phyloP scores from a whole-genome alignment of 2,113 vertebrate species.

The Menidia beryllina region DNA sequence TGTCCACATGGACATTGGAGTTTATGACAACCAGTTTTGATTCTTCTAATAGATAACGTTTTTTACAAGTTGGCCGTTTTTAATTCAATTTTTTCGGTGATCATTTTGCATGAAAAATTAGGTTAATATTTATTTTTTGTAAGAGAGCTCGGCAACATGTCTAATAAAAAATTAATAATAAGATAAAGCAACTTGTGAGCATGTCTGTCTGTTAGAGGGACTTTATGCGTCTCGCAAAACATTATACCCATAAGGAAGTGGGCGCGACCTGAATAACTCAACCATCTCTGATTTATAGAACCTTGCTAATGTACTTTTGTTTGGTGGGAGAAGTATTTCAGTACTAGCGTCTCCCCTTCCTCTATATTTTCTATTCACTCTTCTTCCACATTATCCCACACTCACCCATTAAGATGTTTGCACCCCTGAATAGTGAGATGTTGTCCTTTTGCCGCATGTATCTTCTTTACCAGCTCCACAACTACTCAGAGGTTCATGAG shows the following conservation, averaged over 20 bases:
- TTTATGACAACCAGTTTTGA: neutral
- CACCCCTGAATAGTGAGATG: neutral
- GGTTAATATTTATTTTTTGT: too few relatives aligned
- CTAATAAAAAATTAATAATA: neutral
- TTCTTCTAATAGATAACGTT: neutral
- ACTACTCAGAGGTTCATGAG: too few relatives aligned
- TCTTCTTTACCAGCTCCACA: neutral
- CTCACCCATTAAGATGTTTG: conserved; percentile 51
- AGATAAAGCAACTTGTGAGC: neutral
- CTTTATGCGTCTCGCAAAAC: conserved; percentile 1
- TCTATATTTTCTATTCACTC: conserved; percentile 45
- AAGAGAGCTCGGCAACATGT: neutral
- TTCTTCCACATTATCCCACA: conserved; percentile 16
- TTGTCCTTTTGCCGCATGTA: neutral
- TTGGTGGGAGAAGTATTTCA: conserved; percentile 32
- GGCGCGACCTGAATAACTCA: conserved; percentile 37
- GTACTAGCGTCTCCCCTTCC: conserved; percentile 55
- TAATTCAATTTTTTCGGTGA: too few relatives aligned
- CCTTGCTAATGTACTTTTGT: conserved; percentile 30
- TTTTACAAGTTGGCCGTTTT: neutral
- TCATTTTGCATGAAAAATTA: too few relatives aligned
- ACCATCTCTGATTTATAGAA: conserved; percentile 40
- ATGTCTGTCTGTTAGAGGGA: neutral
- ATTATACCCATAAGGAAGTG: conserved; percentile 33
- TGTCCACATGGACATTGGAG: neutral